Percentiles rank a stretch among this genome's conserved stretches.
Evolutionary conservation across 2,113 vertebrate species (phyloP).

Genomic region (Danionella cerebrum): DNA sequence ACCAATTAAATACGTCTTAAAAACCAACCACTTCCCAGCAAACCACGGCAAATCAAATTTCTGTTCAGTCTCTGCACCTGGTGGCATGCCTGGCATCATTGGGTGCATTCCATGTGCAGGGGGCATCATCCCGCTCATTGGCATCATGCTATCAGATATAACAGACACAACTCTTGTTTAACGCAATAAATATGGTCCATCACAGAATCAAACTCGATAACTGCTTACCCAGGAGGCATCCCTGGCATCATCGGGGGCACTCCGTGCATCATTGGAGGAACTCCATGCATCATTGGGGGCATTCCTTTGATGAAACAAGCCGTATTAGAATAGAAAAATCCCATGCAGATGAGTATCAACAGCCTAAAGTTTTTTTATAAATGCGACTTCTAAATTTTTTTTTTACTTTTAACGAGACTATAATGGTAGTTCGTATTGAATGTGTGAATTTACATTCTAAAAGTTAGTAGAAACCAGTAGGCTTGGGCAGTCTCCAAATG

Average conservation of each 20-base stretch:
- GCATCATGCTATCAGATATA: conserved; percentile 30
- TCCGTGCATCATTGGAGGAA: conserved; percentile 51
- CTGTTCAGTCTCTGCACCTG: conserved; percentile 44
- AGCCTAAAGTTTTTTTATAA: too few species aligned
- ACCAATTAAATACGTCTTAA: neutral
- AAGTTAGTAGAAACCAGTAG: too few species aligned
- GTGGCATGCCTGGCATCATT: conserved; percentile 69
- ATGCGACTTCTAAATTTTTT: too few species aligned
- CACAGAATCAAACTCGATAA: neutral
- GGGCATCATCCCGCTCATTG: conserved; percentile 38
- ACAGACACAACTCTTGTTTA: neutral
- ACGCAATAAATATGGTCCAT: neutral
- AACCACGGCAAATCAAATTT: neutral
- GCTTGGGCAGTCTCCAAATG: too few species aligned
- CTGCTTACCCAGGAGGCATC: conserved; percentile 62
- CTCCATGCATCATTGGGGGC: conserved; percentile 79
- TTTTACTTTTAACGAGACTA: too few species aligned
- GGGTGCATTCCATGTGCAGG: conserved; percentile 78
- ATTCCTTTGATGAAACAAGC: conserved; percentile 70
- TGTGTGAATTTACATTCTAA: too few species aligned
- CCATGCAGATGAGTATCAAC: neutral
- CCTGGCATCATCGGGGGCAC: conserved; percentile 64
- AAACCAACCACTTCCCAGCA: neutral
- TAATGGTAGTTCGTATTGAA: too few species aligned
- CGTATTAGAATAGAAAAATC: neutral